Percentiles rank a stretch among this genome's conserved stretches.
phyloP scores from a whole-genome alignment of 2,797 vertebrate genomes.

The Halcyon smyrnensis region DNA sequence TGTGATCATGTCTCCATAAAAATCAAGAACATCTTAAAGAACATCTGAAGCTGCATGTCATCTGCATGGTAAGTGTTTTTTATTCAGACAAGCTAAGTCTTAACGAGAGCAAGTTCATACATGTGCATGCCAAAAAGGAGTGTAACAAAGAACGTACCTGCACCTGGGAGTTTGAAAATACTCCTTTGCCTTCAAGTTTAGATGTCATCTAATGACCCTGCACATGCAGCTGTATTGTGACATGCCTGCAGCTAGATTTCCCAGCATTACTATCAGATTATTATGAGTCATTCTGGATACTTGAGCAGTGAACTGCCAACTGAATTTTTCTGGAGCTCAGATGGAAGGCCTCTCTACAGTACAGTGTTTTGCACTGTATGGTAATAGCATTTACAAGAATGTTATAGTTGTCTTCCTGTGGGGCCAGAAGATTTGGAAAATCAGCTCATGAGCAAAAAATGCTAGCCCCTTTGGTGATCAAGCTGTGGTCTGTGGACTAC shows the following conservation, averaged over 20 bases:
- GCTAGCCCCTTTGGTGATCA: fast-evolving
- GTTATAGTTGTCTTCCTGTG: background rate
- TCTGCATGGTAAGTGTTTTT: background rate
- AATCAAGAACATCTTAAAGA: background rate
- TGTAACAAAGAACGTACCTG: background rate
- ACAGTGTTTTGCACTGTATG: background rate
- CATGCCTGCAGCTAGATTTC: background rate
- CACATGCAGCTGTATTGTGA: background rate
- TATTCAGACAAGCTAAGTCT: background rate
- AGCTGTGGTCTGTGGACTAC: background rate
- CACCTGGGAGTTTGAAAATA: background rate
- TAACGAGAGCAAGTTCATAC: background rate
- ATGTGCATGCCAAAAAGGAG: background rate
- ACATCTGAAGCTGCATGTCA: background rate
- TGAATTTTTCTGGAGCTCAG: background rate
- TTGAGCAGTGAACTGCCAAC: background rate
- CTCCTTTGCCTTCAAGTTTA: background rate
- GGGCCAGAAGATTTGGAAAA: background rate
- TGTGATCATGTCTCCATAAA: background rate
- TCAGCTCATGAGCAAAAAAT: background rate
- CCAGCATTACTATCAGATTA: background rate
- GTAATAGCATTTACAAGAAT: background rate
- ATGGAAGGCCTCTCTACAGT: background rate
- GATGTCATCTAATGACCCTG: background rate
- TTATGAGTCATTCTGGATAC: background rate